Percentiles rank a stretch among this genome's conserved stretches.
phyloP scores from a whole-genome alignment of 2,113 vertebrate genomes.

The Haplotaxodon microlepis region DNA sequence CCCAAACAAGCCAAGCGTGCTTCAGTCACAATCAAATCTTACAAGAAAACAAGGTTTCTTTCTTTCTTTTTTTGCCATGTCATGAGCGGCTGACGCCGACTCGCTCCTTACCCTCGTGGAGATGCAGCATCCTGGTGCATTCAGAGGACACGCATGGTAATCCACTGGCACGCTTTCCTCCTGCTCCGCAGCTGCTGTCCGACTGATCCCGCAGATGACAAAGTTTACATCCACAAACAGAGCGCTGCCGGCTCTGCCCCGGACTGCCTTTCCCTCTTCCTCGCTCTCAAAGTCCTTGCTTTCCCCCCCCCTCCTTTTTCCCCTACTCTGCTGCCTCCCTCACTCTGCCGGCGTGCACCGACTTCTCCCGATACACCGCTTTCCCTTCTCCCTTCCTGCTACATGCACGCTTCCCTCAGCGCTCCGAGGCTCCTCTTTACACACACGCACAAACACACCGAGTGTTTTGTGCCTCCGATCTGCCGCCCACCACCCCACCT shows the following conservation, averaged over 20 bases:
- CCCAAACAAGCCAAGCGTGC: neutral
- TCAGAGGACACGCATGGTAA: conserved; percentile 60
- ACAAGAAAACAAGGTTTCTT: neutral
- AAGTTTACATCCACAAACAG: conserved; percentile 76
- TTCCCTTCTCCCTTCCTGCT: conserved; percentile 2
- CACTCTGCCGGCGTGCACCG: conserved; percentile 14
- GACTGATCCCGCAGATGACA: conserved; percentile 52
- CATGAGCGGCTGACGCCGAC: neutral
- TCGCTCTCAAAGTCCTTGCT: neutral
- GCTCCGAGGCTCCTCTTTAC: conserved; percentile 9
- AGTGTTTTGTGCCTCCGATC: neutral
- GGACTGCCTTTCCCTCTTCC: neutral
- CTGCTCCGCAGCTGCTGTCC: conserved; percentile 40
- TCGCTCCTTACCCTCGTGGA: conserved; percentile 70
- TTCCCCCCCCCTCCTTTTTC: accelerated
- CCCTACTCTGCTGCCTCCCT: neutral
- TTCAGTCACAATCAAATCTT: neutral
- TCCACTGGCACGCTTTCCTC: conserved; percentile 39
- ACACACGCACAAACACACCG: neutral
- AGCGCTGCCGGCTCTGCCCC: neutral
- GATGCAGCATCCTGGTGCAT: conserved; percentile 72
- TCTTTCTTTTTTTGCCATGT: neutral
- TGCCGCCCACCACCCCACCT: conserved; percentile 20
- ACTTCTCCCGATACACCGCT: conserved; percentile 35
- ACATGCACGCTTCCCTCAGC: conserved; percentile 24